phyloP scores from a whole-genome alignment of 1,140 invertebrate species.

The Charaxes varanes region DNA sequence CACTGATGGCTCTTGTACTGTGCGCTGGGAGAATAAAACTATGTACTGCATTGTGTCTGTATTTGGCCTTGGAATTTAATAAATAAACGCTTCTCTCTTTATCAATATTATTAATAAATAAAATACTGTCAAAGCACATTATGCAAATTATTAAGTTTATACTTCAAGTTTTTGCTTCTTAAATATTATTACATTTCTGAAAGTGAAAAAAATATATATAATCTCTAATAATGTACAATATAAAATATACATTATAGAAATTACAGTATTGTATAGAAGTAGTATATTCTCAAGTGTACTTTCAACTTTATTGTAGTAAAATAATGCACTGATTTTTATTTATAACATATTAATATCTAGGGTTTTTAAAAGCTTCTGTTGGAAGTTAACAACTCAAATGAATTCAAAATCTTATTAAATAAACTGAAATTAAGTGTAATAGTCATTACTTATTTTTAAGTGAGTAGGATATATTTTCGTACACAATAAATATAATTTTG shows the following conservation, averaged over 20 bases:
- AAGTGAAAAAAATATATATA: neutral
- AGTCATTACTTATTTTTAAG: constrained; percentile 65
- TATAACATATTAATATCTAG: too few relatives aligned
- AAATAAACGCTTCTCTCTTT: constrained; percentile 4
- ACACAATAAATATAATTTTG: constrained; percentile 53
- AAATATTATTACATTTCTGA: neutral
- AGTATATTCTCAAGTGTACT: constrained; percentile 1
- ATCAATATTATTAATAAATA: constrained; percentile 10
- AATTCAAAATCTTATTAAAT: constrained; percentile 3
- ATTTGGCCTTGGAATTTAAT: constrained; percentile 90
- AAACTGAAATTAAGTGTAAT: constrained; percentile 36
- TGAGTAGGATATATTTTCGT: constrained; percentile 68
- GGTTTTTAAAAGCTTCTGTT: too few relatives aligned
- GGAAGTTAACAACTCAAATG: neutral
- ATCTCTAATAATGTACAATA: too few relatives aligned
- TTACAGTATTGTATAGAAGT: too few relatives aligned
- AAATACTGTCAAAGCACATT: constrained; percentile 16
- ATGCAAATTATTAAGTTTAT: constrained; percentile 11
- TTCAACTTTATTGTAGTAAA: constrained; percentile 5
- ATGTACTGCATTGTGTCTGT: constrained; percentile 98
- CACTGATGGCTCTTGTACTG: constrained; percentile 97
- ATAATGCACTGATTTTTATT: too few relatives aligned
- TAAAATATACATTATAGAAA: constrained; percentile 4
- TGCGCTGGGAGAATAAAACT: constrained; percentile 99
- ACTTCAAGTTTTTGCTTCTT: constrained; percentile 4